Conservation (phyloP, 2,113 vertebrate species). For the Festucalex cinctus region DNA sequence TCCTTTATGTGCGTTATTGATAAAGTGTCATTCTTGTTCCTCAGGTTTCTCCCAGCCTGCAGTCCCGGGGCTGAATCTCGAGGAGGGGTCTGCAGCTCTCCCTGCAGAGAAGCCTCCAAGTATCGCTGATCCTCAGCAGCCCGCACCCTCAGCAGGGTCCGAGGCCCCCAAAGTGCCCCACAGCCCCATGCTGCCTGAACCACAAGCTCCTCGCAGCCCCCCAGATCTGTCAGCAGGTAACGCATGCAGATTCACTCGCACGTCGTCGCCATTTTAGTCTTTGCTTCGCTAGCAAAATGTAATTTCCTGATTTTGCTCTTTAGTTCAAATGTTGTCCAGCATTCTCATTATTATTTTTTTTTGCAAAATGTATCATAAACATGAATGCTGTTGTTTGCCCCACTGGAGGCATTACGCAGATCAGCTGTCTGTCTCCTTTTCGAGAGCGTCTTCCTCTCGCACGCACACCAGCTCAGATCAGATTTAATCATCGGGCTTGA, state of each 20-base stretch:
- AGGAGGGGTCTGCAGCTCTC: slow-evolving; percentile 46
- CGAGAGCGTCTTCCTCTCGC: slow-evolving; percentile 4
- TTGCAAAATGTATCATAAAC: background rate
- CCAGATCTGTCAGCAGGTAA: slow-evolving; percentile 62
- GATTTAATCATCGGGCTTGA: slow-evolving; percentile 24
- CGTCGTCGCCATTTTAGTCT: background rate
- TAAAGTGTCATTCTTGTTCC: background rate
- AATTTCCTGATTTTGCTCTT: no score
- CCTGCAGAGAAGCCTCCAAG: slow-evolving; percentile 49
- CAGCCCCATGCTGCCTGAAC: slow-evolving; percentile 52
- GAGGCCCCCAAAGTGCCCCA: slow-evolving; percentile 40
- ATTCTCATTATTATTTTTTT: background rate
- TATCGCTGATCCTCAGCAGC: slow-evolving; percentile 50
- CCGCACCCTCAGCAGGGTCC: slow-evolving; percentile 21
- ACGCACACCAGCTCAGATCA: slow-evolving; percentile 3
- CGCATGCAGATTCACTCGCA: background rate
- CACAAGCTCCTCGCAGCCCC: slow-evolving; percentile 55
- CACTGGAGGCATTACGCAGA: slow-evolving; percentile 18
- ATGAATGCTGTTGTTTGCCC: slow-evolving; percentile 2
- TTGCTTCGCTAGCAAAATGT: background rate
- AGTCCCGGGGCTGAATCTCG: slow-evolving; percentile 35
- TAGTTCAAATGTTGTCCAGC: background rate
- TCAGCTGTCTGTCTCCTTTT: slow-evolving; percentile 10
- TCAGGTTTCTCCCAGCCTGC: slow-evolving; percentile 63
- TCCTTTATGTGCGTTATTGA: no score